Evolutionary conservation across 2,797 vertebrate species (phyloP).

Genomic region (Chloroceryle inda): DNA sequence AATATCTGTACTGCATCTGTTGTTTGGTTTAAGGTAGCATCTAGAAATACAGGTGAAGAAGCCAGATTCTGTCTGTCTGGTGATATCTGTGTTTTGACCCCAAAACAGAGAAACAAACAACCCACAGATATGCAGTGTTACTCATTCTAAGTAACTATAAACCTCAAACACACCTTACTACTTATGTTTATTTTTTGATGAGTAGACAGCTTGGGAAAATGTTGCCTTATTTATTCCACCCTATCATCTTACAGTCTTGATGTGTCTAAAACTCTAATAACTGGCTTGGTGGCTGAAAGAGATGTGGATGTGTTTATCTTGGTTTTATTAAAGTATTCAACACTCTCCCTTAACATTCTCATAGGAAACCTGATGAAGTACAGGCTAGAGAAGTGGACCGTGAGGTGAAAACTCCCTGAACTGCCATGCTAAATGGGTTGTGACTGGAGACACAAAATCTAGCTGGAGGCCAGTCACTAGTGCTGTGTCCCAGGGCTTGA

Average conservation of each 20-base stretch:
- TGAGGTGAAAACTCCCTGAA: not conserved
- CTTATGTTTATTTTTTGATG: not conserved
- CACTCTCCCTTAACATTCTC: not conserved
- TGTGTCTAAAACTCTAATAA: not conserved
- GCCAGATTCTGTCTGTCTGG: not conserved
- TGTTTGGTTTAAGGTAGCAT: not conserved
- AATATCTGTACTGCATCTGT: not conserved
- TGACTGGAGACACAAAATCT: not conserved
- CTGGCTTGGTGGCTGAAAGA: not conserved
- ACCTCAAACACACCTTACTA: not conserved
- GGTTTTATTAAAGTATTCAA: not conserved
- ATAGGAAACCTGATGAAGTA: not conserved
- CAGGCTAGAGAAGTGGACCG: not conserved
- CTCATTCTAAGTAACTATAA: not conserved
- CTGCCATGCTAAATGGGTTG: not conserved
- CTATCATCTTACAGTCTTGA: not conserved
- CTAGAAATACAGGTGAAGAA: constrained; percentile 1
- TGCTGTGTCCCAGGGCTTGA: not conserved
- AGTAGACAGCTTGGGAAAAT: not conserved
- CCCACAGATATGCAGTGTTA: not conserved
- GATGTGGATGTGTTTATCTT: not conserved
- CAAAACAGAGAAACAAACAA: not conserved
- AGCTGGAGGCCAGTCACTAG: not conserved
- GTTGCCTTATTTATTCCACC: not conserved
- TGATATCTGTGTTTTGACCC: not conserved